Evolutionary conservation across 2,113 vertebrate species (phyloP).

Genomic region (Gorsachius goisagi): DNA sequence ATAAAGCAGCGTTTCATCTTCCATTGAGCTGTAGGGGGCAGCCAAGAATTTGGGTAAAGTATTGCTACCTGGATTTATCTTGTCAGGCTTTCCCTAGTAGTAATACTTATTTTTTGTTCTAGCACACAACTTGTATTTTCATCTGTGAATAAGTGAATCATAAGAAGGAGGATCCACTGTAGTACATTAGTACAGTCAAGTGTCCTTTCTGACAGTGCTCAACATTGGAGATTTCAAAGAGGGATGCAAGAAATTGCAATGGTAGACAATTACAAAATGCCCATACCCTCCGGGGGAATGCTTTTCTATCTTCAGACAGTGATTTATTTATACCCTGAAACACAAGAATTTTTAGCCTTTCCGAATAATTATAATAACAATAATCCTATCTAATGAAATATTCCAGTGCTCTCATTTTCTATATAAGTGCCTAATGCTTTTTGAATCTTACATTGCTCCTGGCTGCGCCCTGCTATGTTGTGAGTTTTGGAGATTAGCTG

Average conservation of each 20-base stretch:
- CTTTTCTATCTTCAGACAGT: neutral
- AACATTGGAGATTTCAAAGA: neutral
- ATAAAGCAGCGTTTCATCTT: neutral
- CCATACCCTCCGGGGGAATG: neutral
- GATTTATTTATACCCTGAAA: neutral
- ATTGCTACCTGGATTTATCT: neutral
- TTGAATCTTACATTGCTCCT: neutral
- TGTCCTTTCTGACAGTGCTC: neutral
- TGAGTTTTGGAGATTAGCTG: neutral
- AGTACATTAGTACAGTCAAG: neutral
- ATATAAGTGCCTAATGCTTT: neutral
- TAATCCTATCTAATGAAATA: slow-evolving; percentile 2
- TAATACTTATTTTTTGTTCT: slow-evolving; percentile 16
- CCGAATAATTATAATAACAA: neutral
- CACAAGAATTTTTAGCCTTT: neutral
- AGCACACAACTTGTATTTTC: slow-evolving; percentile 54
- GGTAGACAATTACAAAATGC: neutral
- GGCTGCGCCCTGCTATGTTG: neutral
- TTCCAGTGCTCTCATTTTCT: neutral
- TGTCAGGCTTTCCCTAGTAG: neutral
- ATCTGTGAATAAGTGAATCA: slow-evolving; percentile 44
- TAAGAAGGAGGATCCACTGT: neutral
- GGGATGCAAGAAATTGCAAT: neutral
- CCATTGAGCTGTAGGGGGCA: slow-evolving; percentile 73
- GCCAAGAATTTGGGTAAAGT: slow-evolving; percentile 62